Percentiles rank a stretch among this genome's conserved stretches.
Evolutionary conservation across 2,113 vertebrate species (phyloP).

Genomic region (Mastomys coucha): DNA sequence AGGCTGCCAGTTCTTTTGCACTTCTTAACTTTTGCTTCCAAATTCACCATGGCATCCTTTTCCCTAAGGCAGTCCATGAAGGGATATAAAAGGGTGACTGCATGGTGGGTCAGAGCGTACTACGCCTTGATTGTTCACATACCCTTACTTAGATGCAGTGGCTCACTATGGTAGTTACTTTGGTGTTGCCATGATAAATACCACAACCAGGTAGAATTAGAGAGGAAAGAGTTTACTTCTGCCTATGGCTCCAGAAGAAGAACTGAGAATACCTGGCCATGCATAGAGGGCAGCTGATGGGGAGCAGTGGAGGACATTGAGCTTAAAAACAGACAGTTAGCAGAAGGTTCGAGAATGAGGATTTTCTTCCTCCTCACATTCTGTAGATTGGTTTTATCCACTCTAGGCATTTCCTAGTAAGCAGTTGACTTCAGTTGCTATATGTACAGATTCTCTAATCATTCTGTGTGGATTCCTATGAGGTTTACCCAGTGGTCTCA

Average conservation of each 20-base stretch:
- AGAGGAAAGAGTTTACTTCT: not conserved
- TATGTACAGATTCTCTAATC: not conserved
- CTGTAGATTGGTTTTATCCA: not conserved
- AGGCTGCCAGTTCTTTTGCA: not conserved
- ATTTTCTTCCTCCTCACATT: not conserved
- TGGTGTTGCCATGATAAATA: not conserved
- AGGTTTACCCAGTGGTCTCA: not conserved
- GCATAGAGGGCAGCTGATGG: not conserved
- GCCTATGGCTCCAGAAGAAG: not conserved
- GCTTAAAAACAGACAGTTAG: not conserved
- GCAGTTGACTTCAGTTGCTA: not conserved
- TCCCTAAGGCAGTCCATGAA: not conserved
- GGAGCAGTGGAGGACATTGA: not conserved
- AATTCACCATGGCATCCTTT: not conserved
- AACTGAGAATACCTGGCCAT: not conserved
- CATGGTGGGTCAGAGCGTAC: not conserved
- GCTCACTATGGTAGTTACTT: not conserved
- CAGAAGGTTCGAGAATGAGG: not conserved
- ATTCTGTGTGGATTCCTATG: not conserved
- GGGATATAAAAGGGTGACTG: not conserved
- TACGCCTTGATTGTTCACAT: not conserved
- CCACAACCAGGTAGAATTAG: not conserved
- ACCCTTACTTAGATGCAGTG: not conserved
- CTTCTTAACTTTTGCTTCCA: conserved; percentile 7
- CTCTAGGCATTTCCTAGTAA: not conserved